These are phyloP conservation scores for Lipotes vexillifer DNA, from an alignment of 2,113 vertebrate genomes.

Conservation along the genomic window DNA sequence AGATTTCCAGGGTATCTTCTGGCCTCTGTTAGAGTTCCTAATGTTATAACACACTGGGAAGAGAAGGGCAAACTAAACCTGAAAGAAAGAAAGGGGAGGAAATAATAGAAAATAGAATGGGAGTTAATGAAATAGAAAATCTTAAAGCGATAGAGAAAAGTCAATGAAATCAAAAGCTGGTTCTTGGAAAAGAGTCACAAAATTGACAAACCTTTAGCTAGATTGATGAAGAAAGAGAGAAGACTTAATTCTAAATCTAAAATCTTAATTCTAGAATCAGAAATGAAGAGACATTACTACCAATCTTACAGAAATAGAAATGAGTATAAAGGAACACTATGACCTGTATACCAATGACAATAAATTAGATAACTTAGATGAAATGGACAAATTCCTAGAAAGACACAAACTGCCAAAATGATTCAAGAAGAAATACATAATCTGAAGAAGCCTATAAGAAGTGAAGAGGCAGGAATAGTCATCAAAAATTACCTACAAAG, in stretches of 20 bases:
- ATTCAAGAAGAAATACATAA: neutral
- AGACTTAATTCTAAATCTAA: neutral
- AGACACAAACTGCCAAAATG: neutral
- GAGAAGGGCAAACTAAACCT: neutral
- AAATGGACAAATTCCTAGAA: neutral
- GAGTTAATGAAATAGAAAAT: neutral
- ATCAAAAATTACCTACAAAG: neutral
- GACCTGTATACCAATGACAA: neutral
- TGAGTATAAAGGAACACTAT: neutral
- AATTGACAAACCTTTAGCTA: neutral
- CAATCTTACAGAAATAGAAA: neutral
- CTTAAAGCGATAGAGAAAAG: neutral
- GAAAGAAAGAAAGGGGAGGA: neutral
- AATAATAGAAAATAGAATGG: neutral
- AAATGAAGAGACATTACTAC: neutral
- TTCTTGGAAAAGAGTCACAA: neutral
- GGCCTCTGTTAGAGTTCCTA: neutral
- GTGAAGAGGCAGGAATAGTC: neutral
- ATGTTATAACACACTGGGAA: neutral
- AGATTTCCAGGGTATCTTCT: neutral
- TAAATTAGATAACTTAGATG: neutral
- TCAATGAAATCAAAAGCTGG: neutral
- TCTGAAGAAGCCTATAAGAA: neutral
- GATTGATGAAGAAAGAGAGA: neutral
- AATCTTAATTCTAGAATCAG: neutral